Base-by-base conservation (phyloP, 2,888 invertebrate genomes). In the Caenorhabditis wallacei region DNA sequence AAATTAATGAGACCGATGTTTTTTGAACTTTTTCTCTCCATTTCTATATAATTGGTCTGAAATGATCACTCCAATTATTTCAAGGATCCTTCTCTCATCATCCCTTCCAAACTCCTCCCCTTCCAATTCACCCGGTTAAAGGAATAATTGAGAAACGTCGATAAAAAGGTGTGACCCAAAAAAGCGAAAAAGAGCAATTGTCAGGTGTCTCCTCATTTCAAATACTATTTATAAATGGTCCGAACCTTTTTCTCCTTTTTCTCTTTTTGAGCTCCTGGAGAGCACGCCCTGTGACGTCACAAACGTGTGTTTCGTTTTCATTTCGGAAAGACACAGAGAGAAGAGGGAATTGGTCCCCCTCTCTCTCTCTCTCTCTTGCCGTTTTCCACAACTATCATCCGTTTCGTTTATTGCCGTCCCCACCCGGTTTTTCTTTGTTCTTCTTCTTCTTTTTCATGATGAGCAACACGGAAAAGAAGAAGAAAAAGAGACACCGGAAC, bases 391-490 rank as follows among this genome's bases (percentile, higher is more conserved):
- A 57, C 56, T 75, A 48, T 68, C 66, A 51, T 59, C 61, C 74
- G 43, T 63, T 63, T 63, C 63, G 48, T 69, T 54, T 59, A 35
- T 74, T 54, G 57, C 81, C n/a, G 10, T 10, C 5, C 4, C 30
- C 30, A 30, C 43, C 13, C 43, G 46, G 20, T 57, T 66, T 68
- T 59, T 68, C 69, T 76, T 51, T 70, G 69, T 75, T 70, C 72
- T 70, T 82, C 82, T 24, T 11, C 20, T 18, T 40, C 40, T 40
- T 40, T 13, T 10, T 40, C 40, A 40, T 40, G 13, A 40, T 16
- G 16, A 40, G 10, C 40, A 40, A 13, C 35, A 35, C 5, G 35
- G 10, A 35, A 18, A 48, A 18, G 8, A 48, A 43, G 18, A 43
- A 10, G 22, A 61, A 46, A 26, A 61, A 43, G 61, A 61, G 43